These are phyloP conservation scores for Drosophila suzukii DNA, from an alignment of 1,140 invertebrate species.

Conservation along the genomic window DNA sequence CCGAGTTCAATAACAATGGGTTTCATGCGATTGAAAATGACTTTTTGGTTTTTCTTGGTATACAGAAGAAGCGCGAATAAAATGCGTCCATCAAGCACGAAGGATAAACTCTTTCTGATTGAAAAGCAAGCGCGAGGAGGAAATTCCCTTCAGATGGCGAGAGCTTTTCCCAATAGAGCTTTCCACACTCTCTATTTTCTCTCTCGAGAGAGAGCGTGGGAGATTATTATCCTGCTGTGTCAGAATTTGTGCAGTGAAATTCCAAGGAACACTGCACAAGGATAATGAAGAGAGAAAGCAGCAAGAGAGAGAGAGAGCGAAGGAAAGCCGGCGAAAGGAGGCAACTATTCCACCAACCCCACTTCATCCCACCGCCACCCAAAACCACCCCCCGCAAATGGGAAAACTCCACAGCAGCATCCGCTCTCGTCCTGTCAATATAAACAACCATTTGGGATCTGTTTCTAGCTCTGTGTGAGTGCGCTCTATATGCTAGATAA, in stretches of 20 bases:
- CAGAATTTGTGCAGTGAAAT: slow-evolving; percentile 74
- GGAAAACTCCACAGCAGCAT: slow-evolving; percentile 52
- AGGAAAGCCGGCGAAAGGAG: slow-evolving; percentile 45
- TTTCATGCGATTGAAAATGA: slow-evolving; percentile 44
- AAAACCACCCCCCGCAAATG: slow-evolving; percentile 42
- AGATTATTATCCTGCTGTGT: slow-evolving; percentile 54
- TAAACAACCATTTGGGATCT: slow-evolving; percentile 71
- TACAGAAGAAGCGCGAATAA: slow-evolving; percentile 64
- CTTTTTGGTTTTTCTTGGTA: slow-evolving; percentile 33
- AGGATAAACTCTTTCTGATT: slow-evolving; percentile 83
- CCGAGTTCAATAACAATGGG: slow-evolving; percentile 35
- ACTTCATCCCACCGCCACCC: slow-evolving; percentile 14
- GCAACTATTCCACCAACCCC: slow-evolving; percentile 36
- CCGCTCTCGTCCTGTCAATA: slow-evolving; percentile 54
- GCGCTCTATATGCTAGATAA: slow-evolving; percentile 68
- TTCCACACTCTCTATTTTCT: slow-evolving; percentile 18
- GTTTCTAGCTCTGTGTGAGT: slow-evolving; percentile 58
- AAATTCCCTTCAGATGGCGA: slow-evolving; percentile 28
- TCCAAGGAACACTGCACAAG: slow-evolving; percentile 63
- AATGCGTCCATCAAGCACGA: slow-evolving; percentile 80
- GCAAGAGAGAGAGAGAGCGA: slow-evolving; percentile 9
- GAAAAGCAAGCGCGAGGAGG: slow-evolving; percentile 7
- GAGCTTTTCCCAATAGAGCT: slow-evolving; percentile 35
- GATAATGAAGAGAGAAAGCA: slow-evolving; percentile 19
- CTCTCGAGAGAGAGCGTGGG: slow-evolving; percentile 11